A percentile compares a stretch with the other conserved stretches of the same genome.
Evolutionary conservation across 30 jellyfish, hydroid and myxozoan species (phyloP).

Genomic region (Clytia hemisphaerica): DNA sequence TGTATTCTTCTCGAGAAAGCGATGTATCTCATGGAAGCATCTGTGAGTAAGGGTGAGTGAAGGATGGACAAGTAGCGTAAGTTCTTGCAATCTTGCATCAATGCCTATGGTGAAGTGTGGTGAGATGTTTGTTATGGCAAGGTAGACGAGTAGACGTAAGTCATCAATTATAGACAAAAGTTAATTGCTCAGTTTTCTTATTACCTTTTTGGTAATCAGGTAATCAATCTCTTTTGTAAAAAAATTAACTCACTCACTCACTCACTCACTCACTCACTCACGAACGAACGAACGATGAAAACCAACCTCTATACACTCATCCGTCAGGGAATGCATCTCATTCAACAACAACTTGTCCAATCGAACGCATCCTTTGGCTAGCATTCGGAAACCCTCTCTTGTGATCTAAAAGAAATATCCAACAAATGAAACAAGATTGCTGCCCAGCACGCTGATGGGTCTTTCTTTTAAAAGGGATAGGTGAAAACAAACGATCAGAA

Average conservation of each 20-base stretch:
- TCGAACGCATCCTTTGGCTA: conserved; percentile 80
- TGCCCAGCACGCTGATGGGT: not conserved
- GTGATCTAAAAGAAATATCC: conserved; percentile 48
- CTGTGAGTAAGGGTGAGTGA: conserved; percentile 76
- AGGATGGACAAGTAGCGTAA: conserved; percentile 41
- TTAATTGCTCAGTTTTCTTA: no score
- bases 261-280: not conserved
- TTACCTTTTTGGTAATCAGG: no score
- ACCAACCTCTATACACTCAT: conserved; percentile 65
- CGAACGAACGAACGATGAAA: not conserved
- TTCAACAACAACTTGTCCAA: conserved; percentile 42
- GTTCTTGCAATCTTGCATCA: conserved; percentile 63
- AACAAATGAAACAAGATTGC: no score
- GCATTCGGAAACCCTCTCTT: conserved; percentile 42
- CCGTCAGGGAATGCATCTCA: conserved; percentile 58
- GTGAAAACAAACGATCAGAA: not conserved
- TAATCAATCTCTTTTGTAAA: not conserved
- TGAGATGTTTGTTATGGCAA: no score
- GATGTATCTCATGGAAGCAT: conserved; percentile 47
- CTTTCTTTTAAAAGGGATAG: not conserved
- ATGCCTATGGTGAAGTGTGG: conserved; percentile 52
- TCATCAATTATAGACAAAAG: no score
- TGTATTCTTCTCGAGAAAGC: conserved; percentile 47
- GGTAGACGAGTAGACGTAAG: no score
- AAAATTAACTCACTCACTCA: not conserved